These are phyloP conservation scores for Paedocypris micromegethes DNA, from an alignment of 2,797 vertebrate species.

Conservation along the genomic window DNA sequence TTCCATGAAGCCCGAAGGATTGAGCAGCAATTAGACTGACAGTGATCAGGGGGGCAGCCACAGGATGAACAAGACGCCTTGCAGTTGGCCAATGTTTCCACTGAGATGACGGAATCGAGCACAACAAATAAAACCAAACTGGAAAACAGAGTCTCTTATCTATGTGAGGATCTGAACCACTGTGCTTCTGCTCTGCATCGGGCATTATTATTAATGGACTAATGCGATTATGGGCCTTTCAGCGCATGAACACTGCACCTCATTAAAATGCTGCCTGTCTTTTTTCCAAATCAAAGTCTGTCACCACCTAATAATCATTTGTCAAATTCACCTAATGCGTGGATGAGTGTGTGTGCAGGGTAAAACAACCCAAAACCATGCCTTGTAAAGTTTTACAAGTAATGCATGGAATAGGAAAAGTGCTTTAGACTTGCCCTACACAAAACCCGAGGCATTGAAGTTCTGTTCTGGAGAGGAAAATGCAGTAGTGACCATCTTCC, in stretches of 20 bases:
- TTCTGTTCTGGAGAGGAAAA: too few species aligned
- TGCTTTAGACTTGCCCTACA: too few species aligned
- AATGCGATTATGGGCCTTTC: constrained; percentile 28
- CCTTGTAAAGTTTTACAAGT: neutral
- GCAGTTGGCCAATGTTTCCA: constrained; percentile 31
- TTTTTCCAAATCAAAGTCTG: constrained; percentile 27
- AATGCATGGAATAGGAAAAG: too few species aligned
- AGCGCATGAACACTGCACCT: constrained; percentile 24
- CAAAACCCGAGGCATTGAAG: too few species aligned
- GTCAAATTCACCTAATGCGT: constrained; percentile 25
- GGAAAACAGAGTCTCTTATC: constrained; percentile 28
- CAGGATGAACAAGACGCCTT: constrained; percentile 25
- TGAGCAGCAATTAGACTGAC: constrained; percentile 35
- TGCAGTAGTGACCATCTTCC: too few species aligned
- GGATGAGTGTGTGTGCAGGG: neutral
- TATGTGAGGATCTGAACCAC: constrained; percentile 5
- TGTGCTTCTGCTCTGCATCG: neutral
- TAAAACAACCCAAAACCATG: constrained; percentile 2
- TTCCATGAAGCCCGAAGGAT: constrained; percentile 38
- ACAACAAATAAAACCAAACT: constrained; percentile 35
- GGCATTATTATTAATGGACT: constrained; percentile 24
- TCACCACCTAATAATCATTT: constrained; percentile 30
- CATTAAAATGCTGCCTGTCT: constrained; percentile 40
- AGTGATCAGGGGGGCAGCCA: constrained; percentile 11
- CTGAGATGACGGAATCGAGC: constrained; percentile 37